Evolutionary conservation across 2,888 invertebrate genomes (phyloP), one percentile per base, ranked within the genome.

Genomic region (Caenorhabditis sp.): DNA sequence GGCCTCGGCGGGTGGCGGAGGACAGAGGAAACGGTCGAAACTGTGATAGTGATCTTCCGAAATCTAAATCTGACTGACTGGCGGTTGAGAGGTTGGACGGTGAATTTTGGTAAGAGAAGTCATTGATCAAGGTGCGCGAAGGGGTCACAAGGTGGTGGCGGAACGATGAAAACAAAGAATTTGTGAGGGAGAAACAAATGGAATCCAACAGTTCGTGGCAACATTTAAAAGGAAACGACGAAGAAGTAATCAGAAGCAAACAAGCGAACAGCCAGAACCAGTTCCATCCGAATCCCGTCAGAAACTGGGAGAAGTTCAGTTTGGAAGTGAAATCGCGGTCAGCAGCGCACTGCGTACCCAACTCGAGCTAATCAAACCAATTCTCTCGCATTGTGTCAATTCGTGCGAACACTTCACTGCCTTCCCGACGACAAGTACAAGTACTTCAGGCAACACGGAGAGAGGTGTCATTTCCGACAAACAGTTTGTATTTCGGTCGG

Each of bases 281-380:
- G 55, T 56, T 56, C 55, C 26, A 26, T 15, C 11, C 32, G 55
- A 56, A 18, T 47, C 18, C 47, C 47, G 47, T 28, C 55, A 56
- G 55, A n/a, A 28, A 32, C 32, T 9, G 32, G 9, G 9, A 4
- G 32, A 32, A 32, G 32, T 32, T 32, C 32, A 50, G 55, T 58
- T 28, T 28, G 22, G 15, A 47, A 62, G 62, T 55, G 47, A 74
- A 74, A 74, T 65, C 65, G 56, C 72, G 72, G 72, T 74, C 72
- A 65, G 9, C 37, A 18, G 9, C 32, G 32, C 9, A 4, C 32
- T 2, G 44, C 18, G n/a, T 50, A 35, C 44, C 20, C 22, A 71
- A 74, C 72, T 74, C 64, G 72, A 65, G 72, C 72, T 74, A 74
- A 74, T 74, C 64, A 65, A 65, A 74, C 64, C 26, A 18, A 58